Percentiles rank a stretch among this genome's conserved stretches.
Evolutionary conservation across 2,113 vertebrate species (phyloP).

Genomic region (Sula dactylatra): DNA sequence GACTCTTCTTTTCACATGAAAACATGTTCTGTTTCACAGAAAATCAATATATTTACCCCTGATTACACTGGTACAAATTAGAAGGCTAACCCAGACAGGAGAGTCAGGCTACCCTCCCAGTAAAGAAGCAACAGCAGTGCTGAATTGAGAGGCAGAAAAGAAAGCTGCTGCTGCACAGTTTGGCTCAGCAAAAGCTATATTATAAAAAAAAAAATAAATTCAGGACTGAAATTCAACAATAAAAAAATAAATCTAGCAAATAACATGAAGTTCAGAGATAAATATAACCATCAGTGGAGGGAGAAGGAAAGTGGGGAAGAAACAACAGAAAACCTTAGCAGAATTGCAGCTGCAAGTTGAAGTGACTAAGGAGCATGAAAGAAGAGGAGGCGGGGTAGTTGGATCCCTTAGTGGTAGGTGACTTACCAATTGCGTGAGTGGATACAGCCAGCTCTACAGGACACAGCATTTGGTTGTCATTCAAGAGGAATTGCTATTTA

Average conservation of each 20-base stretch:
- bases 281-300: background rate
- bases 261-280: background rate
- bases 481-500: background rate
- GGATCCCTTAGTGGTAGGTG: background rate
- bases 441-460: background rate
- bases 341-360: background rate
- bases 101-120: background rate
- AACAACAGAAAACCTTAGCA: background rate
- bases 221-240: background rate
- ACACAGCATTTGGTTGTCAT: background rate
- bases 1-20: background rate
- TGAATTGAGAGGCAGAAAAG: background rate
- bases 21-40: background rate
- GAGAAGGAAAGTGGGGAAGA: background rate
- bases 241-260: background rate
- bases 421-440: background rate
- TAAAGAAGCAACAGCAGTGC: background rate
- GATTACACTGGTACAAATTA: background rate
- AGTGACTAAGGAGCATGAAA: background rate
- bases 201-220: background rate
- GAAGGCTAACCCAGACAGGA: background rate
- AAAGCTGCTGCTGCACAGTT: background rate
- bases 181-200: background rate
- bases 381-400: background rate
- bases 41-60: background rate